Evolutionary conservation across 2,113 vertebrate species (phyloP).

Genomic region (Prietella phreatophila): DNA sequence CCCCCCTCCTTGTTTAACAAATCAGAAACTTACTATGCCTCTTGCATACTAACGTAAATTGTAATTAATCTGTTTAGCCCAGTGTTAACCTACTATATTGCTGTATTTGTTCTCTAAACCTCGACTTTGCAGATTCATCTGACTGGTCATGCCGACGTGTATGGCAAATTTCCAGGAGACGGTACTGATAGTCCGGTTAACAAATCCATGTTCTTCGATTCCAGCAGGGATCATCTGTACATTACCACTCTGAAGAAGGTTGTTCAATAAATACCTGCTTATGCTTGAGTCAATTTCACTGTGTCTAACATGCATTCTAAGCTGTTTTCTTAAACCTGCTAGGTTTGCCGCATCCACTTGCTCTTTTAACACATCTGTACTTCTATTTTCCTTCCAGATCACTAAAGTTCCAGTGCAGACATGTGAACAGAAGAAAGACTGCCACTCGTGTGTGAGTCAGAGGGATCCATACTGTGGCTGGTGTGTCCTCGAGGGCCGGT

Average conservation of each 20-base stretch:
- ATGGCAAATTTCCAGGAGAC: constrained; percentile 72
- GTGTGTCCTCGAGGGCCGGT: constrained; percentile 89
- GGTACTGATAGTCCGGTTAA: constrained; percentile 79
- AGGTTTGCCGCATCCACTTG: neutral
- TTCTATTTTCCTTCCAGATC: constrained; percentile 58
- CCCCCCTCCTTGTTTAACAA: neutral
- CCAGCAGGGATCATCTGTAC: constrained; percentile 75
- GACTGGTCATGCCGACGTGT: constrained; percentile 64
- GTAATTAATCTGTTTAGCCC: neutral
- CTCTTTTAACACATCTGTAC: neutral
- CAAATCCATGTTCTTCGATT: constrained; percentile 83
- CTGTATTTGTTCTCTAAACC: constrained; percentile 11
- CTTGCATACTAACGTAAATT: no score
- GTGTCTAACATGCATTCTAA: neutral
- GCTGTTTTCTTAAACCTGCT: neutral
- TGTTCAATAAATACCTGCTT: neutral
- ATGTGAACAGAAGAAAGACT: constrained; percentile 77
- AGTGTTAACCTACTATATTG: neutral
- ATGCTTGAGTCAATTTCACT: no score
- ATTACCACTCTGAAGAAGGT: constrained; percentile 77
- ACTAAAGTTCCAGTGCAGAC: constrained; percentile 82
- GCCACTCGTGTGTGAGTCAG: constrained; percentile 75
- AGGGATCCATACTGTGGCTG: constrained; percentile 94
- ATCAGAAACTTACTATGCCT: neutral
- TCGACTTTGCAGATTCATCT: constrained; percentile 78